Base-by-base conservation (phyloP, 1,140 invertebrate species). In the Oryctes rhinoceros region DNA sequence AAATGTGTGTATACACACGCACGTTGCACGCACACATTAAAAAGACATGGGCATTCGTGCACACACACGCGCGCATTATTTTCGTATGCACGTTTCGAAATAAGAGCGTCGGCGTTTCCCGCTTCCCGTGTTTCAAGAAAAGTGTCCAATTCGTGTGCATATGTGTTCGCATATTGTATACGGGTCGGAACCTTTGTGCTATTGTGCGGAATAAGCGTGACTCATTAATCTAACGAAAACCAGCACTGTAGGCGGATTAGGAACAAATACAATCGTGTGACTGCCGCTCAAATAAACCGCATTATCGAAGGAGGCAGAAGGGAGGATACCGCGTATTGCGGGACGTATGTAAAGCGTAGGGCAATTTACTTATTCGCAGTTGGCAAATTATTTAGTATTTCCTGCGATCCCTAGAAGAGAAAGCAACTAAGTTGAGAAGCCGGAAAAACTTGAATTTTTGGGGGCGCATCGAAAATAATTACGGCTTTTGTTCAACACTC, bases 81-180 rank as follows among this genome's bases (percentile, higher is more conserved):
- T 59, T 59, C 15, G 53, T 59, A 59, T 59, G 18, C 53, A n/a
- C 15, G 53, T 59, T 59, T 59, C 53, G 53, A 59, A 59, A 59
- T 18, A 18, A n/a, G 5, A 18, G 53, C 18, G 53, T 59, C 39
- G 53, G 53, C 53, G 18, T 59, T 59, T 59, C n/a, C 53, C 53
- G 18, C 53, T 59, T 59, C 53, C 53, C 53, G 53, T 59, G 53
- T 59, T 59, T 59, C n/a, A n/a, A 59, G 53, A 59, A 59, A 18
- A 18, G 15, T 59, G 53, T 18, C 53, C 53, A 18, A 59, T 59
- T 59, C 18, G n/a, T 59, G 53, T 59, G 15, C 15, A n/a, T 59
- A 18, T n/a, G n/a, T 59, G 15, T 59, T n/a, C 15, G n/a, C 53
- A 18, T 59, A 18, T 59, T n/a, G 5, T 59, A 18, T 59, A 18